phyloP scores from a whole-genome alignment of 2,797 vertebrate genomes.

The Geotrypetes seraphini region DNA sequence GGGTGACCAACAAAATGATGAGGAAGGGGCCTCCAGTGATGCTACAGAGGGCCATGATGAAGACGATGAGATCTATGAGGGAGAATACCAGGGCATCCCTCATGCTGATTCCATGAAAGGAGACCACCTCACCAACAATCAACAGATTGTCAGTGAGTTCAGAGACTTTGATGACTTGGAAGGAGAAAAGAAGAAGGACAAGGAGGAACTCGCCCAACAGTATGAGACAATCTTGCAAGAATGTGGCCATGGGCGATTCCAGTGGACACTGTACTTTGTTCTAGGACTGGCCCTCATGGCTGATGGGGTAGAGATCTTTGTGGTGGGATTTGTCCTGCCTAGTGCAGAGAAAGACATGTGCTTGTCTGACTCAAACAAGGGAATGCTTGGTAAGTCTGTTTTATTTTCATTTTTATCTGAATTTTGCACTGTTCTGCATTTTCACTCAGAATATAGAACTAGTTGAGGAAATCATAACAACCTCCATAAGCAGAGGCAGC shows the following conservation, averaged over 20 bases:
- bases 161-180: conserved; percentile 64
- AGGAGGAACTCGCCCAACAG: conserved; percentile 87
- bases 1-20: conserved; percentile 67
- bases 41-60: conserved; percentile 94
- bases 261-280: conserved; percentile 95
- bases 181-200: conserved; percentile 73
- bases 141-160: conserved; percentile 51
- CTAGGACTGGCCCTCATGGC: conserved; percentile 93
- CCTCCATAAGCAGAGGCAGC: too few species aligned
- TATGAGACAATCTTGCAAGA: conserved; percentile 92
- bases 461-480: too few species aligned
- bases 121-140: conserved; percentile 32
- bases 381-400: conserved; percentile 85
- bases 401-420: too few species aligned
- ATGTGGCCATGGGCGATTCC: conserved; percentile 90
- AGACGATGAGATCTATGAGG: conserved; percentile 94
- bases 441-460: too few species aligned
- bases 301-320: conserved; percentile 89
- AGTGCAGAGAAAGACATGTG: conserved; percentile 97
- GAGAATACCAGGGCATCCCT: conserved; percentile 94
- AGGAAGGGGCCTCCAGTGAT: conserved; percentile 85
- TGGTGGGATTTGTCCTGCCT: conserved; percentile 92
- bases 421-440: too few species aligned
- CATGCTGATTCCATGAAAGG: conserved; percentile 71
- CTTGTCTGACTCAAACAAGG: conserved; percentile 91